Percentiles rank a stretch among this genome's conserved stretches.
phyloP scores from a whole-genome alignment of 2,888 invertebrate species.

The Drosophila longiperda region DNA sequence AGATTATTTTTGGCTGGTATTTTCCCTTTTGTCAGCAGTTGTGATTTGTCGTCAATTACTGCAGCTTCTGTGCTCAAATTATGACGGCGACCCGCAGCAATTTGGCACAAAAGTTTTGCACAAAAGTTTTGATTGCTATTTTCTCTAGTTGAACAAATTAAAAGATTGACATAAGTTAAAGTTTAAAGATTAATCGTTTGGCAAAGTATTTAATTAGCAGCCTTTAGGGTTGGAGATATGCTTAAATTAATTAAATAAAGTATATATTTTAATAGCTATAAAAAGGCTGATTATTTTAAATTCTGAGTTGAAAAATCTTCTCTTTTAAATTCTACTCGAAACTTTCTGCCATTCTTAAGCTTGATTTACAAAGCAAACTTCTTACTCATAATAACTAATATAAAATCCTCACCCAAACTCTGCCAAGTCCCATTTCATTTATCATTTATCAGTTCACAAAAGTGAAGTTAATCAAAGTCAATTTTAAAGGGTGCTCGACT shows the following conservation, averaged over 20 bases:
- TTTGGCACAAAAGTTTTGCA: slow-evolving; percentile 52
- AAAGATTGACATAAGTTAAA: slow-evolving; percentile 33
- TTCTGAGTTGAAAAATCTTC: neutral
- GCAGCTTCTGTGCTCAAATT: slow-evolving; percentile 34
- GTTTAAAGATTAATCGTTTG: slow-evolving; percentile 33
- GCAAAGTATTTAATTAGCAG: neutral
- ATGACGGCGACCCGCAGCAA: slow-evolving; percentile 66
- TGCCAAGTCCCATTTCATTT: slow-evolving; percentile 9
- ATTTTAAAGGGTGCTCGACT: slow-evolving; percentile 33
- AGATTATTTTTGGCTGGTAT: slow-evolving; percentile 54
- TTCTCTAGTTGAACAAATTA: slow-evolving; percentile 29
- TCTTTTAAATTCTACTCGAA: neutral
- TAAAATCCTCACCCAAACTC: slow-evolving; percentile 50
- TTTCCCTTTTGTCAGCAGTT: slow-evolving; percentile 30
- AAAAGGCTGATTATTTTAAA: neutral
- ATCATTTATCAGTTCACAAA: slow-evolving; percentile 20
- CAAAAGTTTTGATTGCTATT: slow-evolving; percentile 29
- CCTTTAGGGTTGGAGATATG: neutral
- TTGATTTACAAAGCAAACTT: slow-evolving; percentile 6
- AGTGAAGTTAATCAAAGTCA: slow-evolving; percentile 45
- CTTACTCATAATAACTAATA: slow-evolving; percentile 28
- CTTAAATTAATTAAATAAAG: neutral
- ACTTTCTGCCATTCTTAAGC: neutral
- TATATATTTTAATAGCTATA: neutral
- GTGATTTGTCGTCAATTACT: slow-evolving; percentile 68